Conservation (phyloP, 2,797 vertebrate genomes). For the Spheniscus humboldti region DNA sequence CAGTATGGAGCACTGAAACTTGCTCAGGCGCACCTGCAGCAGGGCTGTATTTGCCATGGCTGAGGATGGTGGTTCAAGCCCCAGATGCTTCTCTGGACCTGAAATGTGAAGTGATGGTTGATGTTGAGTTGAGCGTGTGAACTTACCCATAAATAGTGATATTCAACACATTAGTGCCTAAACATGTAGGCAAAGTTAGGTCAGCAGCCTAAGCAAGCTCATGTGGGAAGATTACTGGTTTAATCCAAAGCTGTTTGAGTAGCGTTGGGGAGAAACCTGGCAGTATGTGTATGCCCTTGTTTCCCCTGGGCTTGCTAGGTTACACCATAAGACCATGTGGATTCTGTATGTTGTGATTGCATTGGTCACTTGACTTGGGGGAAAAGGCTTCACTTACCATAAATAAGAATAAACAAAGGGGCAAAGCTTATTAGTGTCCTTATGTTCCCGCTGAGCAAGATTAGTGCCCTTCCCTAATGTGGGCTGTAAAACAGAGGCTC, state of each 20-base stretch:
- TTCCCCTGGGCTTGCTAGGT: not conserved
- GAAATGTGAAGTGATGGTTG: accelerated
- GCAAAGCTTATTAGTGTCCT: constrained; percentile 51
- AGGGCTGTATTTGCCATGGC: not conserved
- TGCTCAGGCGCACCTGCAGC: not conserved
- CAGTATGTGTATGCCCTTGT: not conserved
- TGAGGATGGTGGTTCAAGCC: not conserved
- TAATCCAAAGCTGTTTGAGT: constrained; percentile 12
- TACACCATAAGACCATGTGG: not conserved
- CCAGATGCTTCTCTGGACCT: not conserved
- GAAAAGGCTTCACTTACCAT: not conserved
- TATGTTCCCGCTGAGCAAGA: constrained; percentile 31
- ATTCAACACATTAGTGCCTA: not conserved
- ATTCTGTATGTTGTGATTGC: not conserved
- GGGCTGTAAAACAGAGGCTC: constrained; percentile 10
- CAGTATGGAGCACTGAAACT: not conserved
- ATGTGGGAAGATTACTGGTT: constrained; percentile 11
- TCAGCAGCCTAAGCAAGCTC: constrained; percentile 24
- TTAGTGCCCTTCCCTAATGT: constrained; percentile 23
- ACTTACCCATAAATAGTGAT: not conserved
- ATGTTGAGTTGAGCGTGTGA: accelerated
- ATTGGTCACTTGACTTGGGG: not conserved
- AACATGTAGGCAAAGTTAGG: not conserved
- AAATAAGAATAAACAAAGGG: constrained; percentile 41
- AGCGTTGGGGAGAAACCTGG: not conserved